Conservation (phyloP, 2,113 vertebrate genomes). For the Colius striatus region DNA sequence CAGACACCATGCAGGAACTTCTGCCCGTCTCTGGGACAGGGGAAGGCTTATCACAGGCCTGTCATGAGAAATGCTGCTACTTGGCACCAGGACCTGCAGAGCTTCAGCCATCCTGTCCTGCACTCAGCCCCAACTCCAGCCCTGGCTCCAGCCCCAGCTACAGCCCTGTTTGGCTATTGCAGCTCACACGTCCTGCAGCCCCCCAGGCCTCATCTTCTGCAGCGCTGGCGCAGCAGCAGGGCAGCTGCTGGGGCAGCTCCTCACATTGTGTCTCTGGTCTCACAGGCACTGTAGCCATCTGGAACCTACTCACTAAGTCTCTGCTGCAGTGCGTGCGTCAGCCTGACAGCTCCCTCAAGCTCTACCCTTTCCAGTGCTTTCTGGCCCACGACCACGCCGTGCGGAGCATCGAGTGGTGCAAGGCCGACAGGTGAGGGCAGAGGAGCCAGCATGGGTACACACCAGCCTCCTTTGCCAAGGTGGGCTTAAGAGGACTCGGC, state of each 20-base stretch:
- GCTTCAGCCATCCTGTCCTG: background rate
- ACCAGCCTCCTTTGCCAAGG: background rate
- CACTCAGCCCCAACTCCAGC: background rate
- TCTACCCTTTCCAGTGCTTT: slow-evolving; percentile 89
- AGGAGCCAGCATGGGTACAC: background rate
- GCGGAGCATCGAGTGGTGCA: slow-evolving; percentile 90
- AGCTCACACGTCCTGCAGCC: accelerated
- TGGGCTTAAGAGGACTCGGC: accelerated
- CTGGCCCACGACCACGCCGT: slow-evolving; percentile 87
- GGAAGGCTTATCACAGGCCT: background rate
- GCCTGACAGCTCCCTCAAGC: slow-evolving; percentile 73
- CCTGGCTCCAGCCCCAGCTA: background rate
- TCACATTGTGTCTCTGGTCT: background rate
- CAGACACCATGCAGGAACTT: background rate
- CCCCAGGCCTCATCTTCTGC: too few species aligned
- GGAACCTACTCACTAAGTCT: slow-evolving; percentile 89
- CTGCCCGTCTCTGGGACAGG: background rate
- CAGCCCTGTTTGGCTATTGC: background rate
- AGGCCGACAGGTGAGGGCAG: slow-evolving; percentile 76
- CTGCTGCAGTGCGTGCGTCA: slow-evolving; percentile 83
- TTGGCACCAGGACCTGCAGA: background rate
- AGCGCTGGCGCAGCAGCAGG: too few species aligned
- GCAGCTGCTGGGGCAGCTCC: background rate
- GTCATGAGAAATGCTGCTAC: background rate
- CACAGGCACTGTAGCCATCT: slow-evolving; percentile 88